phyloP scores from a whole-genome alignment of 1,140 invertebrate genomes.

The Nylanderia fulva region DNA sequence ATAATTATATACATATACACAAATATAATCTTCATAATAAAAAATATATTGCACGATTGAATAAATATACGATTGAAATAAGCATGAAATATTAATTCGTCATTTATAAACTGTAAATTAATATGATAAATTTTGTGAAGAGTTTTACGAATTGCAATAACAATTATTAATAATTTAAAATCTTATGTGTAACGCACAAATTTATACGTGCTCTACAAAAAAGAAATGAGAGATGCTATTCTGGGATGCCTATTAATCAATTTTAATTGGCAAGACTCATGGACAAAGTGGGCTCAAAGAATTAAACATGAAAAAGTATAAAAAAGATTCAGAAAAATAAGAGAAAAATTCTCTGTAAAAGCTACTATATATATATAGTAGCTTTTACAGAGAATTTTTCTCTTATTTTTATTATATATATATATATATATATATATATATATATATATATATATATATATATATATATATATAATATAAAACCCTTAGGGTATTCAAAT shows the following conservation, averaged over 20 bases:
- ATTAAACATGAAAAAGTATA: no score
- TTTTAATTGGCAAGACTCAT: background rate
- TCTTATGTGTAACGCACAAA: background rate
- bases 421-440: no score
- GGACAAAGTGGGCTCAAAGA: background rate
- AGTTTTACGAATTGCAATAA: background rate
- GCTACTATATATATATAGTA: no score
- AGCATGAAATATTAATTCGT: no score
- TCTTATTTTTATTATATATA: background rate
- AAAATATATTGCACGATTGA: background rate
- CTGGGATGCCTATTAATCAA: constrained; percentile 1
- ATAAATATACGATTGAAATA: no score
- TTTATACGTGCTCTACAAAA: background rate
- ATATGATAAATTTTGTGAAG: background rate
- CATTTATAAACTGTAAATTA: background rate
- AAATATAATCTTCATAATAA: background rate
- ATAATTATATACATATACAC: background rate
- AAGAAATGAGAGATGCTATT: background rate
- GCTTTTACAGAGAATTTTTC: background rate
- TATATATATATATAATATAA: background rate
- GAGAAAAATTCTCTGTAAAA: background rate
- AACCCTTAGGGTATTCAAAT: background rate
- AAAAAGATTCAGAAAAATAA: background rate
- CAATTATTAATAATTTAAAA: background rate
- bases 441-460: no score